Evolutionary conservation across 2,797 vertebrate genomes (phyloP), one percentile per base, ranked within the genome.

Genomic region (Arnoldichthys spilopterus): DNA sequence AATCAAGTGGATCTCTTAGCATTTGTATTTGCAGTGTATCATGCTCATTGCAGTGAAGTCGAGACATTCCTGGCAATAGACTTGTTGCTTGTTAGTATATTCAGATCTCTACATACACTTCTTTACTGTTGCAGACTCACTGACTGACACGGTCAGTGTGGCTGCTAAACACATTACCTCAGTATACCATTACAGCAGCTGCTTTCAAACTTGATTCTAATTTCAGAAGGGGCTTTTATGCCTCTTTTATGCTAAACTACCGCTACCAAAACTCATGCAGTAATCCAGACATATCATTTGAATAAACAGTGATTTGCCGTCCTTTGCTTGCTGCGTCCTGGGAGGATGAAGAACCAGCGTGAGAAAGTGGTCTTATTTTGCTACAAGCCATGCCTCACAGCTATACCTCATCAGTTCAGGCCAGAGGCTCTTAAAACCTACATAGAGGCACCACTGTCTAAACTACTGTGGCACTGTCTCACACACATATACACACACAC

Each of bases 131-230:
- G 67, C 78, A 76, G 83, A 84, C 84, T 37, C 83, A 61, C 81
- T 83, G 76, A 71, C 70, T 28, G 79, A 86, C 85, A 83, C 86
- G 87, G 49, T 83, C 84, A 77, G 82, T 70, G 77, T 87, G 63
- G 84, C 84, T 86, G 86, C 89, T 87, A 85, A 90, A 84, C 87
- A 82, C 66, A 73, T 84, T 59, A 85, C 85, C 86, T 87, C 81
- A 84, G 68, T 86, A 73, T 82, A 51, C 74, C 43, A 74, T 85
- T 81, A 74, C 66, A 86, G 91, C 91, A 91, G 92, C 93, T 93
- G 92, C 93, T 94, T 94, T 94, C 75, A 92, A 93, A 92, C 92
- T 89, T 89, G 85, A 74, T 81, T 86, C 89, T 89, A 72, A 9
- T 80, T 85, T 74, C 78, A 78, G 74, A 63, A n/a, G 77, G 85